Conservation (phyloP, 2,797 vertebrate genomes). For the Chelmon rostratus region DNA sequence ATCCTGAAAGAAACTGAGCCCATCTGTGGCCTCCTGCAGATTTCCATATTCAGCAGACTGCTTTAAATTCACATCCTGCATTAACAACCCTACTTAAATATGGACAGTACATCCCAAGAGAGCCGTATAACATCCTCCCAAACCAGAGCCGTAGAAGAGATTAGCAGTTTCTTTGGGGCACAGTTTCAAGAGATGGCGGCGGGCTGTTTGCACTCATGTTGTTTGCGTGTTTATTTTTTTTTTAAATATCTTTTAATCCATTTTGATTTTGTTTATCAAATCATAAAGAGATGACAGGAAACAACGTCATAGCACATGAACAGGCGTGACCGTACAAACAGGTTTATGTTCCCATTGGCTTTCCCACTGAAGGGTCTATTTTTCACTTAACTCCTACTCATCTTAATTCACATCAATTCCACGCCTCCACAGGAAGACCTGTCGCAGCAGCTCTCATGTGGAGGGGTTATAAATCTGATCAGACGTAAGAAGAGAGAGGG, state of each 20-base stretch:
- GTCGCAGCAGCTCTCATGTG: not conserved
- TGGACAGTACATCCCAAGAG: constrained; percentile 44
- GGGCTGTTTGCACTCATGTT: constrained; percentile 17
- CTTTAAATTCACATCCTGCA: constrained; percentile 53
- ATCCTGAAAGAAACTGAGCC: constrained; percentile 9
- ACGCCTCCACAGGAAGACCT: constrained; percentile 16
- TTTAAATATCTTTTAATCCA: not conserved
- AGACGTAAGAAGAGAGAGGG: constrained; percentile 13
- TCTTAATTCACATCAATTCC: constrained; percentile 7
- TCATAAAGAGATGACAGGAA: constrained; percentile 6
- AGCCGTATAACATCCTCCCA: constrained; percentile 23
- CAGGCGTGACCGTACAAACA: constrained; percentile 31
- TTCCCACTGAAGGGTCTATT: constrained; percentile 28
- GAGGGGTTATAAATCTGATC: constrained; percentile 24
- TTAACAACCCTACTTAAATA: constrained; percentile 45
- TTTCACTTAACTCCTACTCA: constrained; percentile 37
- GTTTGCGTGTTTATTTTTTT: not conserved
- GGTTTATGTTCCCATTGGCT: constrained; percentile 38
- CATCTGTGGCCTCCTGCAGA: constrained; percentile 25
- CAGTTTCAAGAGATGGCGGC: constrained; percentile 1
- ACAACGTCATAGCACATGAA: not conserved
- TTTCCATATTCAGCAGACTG: constrained; percentile 48
- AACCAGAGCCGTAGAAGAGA: constrained; percentile 20
- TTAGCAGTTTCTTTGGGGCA: not conserved
- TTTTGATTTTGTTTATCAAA: not conserved